Evolutionary conservation across 2,113 vertebrate genomes (phyloP).

Genomic region (Equus przewalskii): DNA sequence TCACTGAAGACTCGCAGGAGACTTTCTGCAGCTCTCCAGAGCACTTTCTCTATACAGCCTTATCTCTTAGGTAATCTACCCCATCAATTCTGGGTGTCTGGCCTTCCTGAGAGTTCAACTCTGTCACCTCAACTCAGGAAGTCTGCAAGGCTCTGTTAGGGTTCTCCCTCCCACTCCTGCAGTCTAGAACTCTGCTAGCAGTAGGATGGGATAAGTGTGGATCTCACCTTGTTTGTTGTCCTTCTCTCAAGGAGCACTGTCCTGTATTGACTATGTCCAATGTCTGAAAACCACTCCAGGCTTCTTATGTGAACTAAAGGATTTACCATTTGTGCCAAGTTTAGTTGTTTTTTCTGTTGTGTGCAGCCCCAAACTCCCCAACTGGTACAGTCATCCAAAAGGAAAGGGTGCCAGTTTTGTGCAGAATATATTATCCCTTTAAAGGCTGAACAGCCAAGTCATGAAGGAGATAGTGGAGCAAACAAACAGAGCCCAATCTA

Average conservation of each 20-base stretch:
- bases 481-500: background rate
- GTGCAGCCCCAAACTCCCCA: background rate
- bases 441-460: background rate
- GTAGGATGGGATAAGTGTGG: rapidly evolving
- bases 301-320: background rate
- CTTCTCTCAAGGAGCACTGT: background rate
- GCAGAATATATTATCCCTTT: background rate
- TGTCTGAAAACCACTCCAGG: background rate
- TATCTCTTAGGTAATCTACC: background rate
- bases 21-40: background rate
- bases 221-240: background rate
- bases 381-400: background rate
- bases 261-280: background rate
- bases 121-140: background rate
- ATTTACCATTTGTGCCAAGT: background rate
- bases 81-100: background rate
- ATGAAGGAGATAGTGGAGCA: background rate
- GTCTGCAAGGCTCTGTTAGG: background rate
- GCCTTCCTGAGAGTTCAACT: background rate
- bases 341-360: background rate
- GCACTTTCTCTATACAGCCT: background rate
- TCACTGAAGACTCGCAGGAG: background rate
- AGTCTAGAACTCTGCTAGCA: background rate
- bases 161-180: background rate
- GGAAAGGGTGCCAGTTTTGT: background rate